Conservation (phyloP, 2,888 invertebrate genomes). For the Luperina nickerlii region DNA sequence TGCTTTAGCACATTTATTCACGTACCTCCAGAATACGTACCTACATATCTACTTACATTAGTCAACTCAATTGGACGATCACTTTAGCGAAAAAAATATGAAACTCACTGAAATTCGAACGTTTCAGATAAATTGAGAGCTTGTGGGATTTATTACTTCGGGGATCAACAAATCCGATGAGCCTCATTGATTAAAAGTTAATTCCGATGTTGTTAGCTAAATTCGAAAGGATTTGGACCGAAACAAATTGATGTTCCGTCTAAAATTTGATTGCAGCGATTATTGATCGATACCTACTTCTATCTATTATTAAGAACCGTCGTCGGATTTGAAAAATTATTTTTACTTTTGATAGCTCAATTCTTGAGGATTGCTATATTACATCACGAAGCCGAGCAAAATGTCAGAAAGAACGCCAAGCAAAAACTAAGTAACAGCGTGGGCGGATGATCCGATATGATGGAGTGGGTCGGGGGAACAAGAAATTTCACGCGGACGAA, state of each 20-base stretch:
- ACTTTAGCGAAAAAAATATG: not conserved
- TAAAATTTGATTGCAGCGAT: not conserved
- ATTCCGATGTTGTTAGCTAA: conserved; percentile 8
- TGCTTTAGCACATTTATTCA: not conserved
- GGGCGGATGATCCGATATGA: not conserved
- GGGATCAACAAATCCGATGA: conserved; percentile 34
- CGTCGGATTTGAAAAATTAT: not conserved
- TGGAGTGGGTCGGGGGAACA: not conserved
- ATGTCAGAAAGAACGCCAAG: not conserved
- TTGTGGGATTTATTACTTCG: conserved; percentile 18
- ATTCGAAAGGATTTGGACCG: conserved; percentile 4
- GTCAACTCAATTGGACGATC: not conserved
- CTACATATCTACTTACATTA: not conserved
- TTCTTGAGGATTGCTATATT: not conserved
- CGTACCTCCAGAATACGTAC: not conserved
- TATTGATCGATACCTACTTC: not conserved
- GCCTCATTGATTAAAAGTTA: conserved; percentile 39
- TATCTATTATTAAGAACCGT: not conserved
- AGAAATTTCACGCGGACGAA: too few relatives aligned
- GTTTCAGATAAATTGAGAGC: conserved; percentile 33
- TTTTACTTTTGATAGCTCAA: not conserved
- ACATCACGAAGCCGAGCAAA: not conserved
- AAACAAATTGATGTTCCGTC: conserved; percentile 13
- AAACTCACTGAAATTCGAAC: conserved; percentile 12
- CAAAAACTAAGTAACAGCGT: not conserved